These are phyloP conservation scores for Chrysolina haemoptera DNA, from an alignment of 2,888 invertebrate genomes.

Conservation along the genomic window DNA sequence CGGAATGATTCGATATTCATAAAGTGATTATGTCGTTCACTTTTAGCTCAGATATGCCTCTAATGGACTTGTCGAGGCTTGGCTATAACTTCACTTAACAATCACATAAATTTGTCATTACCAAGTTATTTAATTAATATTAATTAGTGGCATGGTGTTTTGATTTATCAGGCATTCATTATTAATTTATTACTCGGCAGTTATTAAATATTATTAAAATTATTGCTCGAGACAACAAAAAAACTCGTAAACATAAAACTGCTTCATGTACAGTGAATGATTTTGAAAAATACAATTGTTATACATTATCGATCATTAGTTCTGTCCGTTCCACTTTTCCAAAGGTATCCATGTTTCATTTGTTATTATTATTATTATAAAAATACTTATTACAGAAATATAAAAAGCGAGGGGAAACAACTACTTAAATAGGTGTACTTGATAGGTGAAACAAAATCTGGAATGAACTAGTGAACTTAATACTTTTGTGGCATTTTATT, in stretches of 20 bases:
- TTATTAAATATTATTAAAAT: conserved; percentile 18
- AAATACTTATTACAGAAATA: too few species aligned
- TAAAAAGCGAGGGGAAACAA: too few species aligned
- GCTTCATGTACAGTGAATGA: background rate
- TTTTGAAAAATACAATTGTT: conserved; percentile 6
- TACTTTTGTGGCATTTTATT: too few species aligned
- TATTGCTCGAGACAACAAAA: background rate
- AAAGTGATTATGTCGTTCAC: conserved; percentile 23
- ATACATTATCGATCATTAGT: background rate
- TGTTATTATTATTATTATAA: too few species aligned
- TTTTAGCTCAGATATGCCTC: conserved; percentile 3
- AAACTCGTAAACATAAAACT: background rate
- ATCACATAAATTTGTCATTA: conserved; percentile 25
- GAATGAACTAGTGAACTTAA: too few species aligned
- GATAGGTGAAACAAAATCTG: too few species aligned
- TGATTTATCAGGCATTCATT: conserved; percentile 1
- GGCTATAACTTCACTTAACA: conserved; percentile 16
- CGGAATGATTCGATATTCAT: conserved; percentile 6
- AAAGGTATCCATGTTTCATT: too few species aligned
- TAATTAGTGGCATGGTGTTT: conserved; percentile 22
- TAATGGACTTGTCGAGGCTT: conserved; percentile 22
- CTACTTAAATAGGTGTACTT: too few species aligned
- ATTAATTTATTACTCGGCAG: conserved; percentile 10
- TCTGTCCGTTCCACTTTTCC: background rate
- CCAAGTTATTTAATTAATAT: conserved; percentile 21